Evolutionary conservation across 2,888 invertebrate genomes (phyloP), one percentile per base, ranked within the genome.

Genomic region (Chrysomela aeneicollis): DNA sequence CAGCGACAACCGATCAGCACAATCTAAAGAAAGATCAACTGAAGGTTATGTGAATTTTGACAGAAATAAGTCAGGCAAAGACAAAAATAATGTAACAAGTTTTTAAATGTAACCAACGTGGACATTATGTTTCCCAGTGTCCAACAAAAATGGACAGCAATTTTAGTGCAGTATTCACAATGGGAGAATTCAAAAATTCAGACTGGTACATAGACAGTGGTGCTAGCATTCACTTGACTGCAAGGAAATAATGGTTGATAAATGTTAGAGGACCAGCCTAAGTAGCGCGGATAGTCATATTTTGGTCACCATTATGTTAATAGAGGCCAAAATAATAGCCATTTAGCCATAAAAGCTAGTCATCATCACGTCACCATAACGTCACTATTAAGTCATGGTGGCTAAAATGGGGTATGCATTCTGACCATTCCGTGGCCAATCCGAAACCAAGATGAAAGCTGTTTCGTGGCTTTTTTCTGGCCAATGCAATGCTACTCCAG

Each of bases 201-300:
- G 74, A 76, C 32, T 77, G 71, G 68, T 77, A 75, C 22, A 51
- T 76, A 2, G 73, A 77, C 47, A 71, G 71, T 6, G 77, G 76
- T 8, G 75, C 76, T 19, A 76, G 70, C 64, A 46, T 50, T 2
- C 72, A 74, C 64, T 49, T 73, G 26, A 73, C 72, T 10, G 61
- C 67, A n/a, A 21, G 53, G 22, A 62, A 55, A 52, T 62, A 65
- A 19, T 64, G 65, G 63, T 21, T 70, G 35, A 46, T 49, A 15
- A 57, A 66, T 21, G 30, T 60, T 17, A 62, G 47, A 51, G 17
- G 22, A 12, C 46, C 17, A n/a, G n/a, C n/a, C n/a, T n/a, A n/a
- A n/a, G n/a, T n/a, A n/a, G n/a, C n/a, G n/a, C n/a, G n/a, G n/a
- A n/a, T n/a, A n/a, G n/a, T n/a, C n/a, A n/a, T n/a, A n/a, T n/a